Conservation (phyloP, 1,140 invertebrate genomes). For the Drosophila tsacasi region DNA sequence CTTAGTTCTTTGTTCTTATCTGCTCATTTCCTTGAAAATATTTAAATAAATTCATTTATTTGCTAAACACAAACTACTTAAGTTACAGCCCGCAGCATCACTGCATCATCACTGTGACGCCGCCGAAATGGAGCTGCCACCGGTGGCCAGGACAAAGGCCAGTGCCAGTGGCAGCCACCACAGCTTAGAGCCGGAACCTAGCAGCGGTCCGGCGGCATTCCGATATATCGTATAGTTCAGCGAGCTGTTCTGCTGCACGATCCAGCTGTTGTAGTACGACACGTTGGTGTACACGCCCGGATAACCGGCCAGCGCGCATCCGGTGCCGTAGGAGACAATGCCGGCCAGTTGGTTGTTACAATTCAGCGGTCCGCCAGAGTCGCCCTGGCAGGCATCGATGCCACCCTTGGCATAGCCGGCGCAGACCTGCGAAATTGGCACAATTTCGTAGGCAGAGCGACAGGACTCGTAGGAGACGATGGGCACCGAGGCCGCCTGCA, state of each 20-base stretch:
- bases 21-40: not conserved
- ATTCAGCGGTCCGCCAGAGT: constrained; percentile 78
- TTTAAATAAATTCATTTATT: constrained; percentile 18
- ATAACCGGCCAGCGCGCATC: constrained; percentile 86
- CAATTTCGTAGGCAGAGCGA: constrained; percentile 15
- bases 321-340: constrained; percentile 87
- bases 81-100: not conserved
- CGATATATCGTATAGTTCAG: constrained; percentile 59
- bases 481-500: constrained; percentile 50
- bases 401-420: constrained; percentile 60
- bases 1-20: not conserved
- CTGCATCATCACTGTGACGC: not conserved
- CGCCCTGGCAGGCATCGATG: constrained; percentile 80
- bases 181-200: not conserved
- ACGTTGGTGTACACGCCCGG: constrained; percentile 90
- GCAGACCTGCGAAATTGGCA: constrained; percentile 48
- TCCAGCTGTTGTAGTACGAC: constrained; percentile 86
- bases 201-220: not conserved
- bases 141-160: constrained; percentile 1
- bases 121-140: not conserved
- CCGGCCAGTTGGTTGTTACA: constrained; percentile 83
- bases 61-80: constrained; percentile 7
- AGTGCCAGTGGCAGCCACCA: constrained; percentile 6
- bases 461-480: constrained; percentile 44
- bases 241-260: constrained; percentile 60